phyloP scores from a whole-genome alignment of 2,113 vertebrate genomes.

The Gopherus flavomarginatus region DNA sequence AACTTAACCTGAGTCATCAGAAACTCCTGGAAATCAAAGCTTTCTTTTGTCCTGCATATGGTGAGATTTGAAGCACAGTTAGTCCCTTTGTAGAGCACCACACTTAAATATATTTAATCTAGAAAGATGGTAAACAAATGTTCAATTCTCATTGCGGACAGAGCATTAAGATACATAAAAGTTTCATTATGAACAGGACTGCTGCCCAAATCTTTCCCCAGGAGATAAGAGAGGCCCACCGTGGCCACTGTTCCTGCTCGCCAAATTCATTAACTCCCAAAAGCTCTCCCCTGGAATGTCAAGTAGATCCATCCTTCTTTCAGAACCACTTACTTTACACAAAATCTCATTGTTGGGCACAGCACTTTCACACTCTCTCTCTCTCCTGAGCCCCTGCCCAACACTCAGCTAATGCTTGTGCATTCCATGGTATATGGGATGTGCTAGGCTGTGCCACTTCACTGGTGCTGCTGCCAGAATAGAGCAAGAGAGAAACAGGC shows the following conservation, averaged over 20 bases:
- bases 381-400: not conserved
- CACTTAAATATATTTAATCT: not conserved
- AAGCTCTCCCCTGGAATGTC: not conserved
- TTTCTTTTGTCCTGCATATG: rapidly evolving
- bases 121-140: not conserved
- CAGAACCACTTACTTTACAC: not conserved
- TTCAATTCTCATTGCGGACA: not conserved
- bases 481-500: not conserved
- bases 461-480: not conserved
- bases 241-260: rapidly evolving
- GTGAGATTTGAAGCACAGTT: not conserved
- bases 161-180: not conserved
- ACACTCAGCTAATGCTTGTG: not conserved
- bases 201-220: not conserved
- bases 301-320: not conserved
- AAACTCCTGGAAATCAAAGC: not conserved
- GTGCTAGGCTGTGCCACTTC: not conserved
- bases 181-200: not conserved
- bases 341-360: not conserved
- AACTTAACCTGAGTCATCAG: not conserved
- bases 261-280: not conserved
- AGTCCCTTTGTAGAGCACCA: not conserved
- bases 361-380: not conserved
- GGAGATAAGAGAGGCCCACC: not conserved
- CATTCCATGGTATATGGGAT: not conserved